Conservation (phyloP, 2,113 vertebrate species). For the Rhinoderma darwinii region DNA sequence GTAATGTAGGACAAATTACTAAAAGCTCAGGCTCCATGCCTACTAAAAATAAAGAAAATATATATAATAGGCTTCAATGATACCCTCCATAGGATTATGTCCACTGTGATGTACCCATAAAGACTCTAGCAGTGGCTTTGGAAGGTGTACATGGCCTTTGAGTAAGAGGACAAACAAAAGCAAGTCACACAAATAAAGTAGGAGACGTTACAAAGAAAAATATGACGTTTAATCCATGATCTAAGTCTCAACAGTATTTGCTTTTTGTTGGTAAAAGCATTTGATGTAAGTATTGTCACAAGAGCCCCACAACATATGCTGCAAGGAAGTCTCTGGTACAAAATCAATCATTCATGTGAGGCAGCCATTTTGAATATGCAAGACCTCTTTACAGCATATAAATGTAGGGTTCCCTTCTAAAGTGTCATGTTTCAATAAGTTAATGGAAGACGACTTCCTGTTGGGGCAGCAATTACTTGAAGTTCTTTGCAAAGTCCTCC, state of each 20-base stretch:
- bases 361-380: neutral
- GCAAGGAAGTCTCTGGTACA: constrained; percentile 11
- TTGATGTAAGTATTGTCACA: neutral
- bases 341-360: neutral
- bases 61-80: too few relatives aligned
- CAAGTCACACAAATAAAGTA: neutral
- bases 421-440: constrained; percentile 76
- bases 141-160: too few relatives aligned
- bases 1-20: too few relatives aligned
- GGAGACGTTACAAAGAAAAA: constrained; percentile 50
- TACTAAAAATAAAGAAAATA: too few relatives aligned
- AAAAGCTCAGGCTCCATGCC: too few relatives aligned
- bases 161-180: neutral
- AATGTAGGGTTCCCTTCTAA: constrained; percentile 16
- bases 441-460: constrained; percentile 65
- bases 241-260: neutral
- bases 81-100: too few relatives aligned
- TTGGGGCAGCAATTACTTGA: constrained; percentile 78
- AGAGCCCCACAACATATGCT: constrained; percentile 9
- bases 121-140: too few relatives aligned
- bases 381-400: constrained; percentile 37
- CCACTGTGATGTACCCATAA: too few relatives aligned
- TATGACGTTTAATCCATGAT: constrained; percentile 37
- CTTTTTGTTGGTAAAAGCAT: neutral
- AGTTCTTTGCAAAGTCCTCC: constrained; percentile 90